phyloP scores from a whole-genome alignment of 2,113 vertebrate genomes.

The Perca schrenkii region DNA sequence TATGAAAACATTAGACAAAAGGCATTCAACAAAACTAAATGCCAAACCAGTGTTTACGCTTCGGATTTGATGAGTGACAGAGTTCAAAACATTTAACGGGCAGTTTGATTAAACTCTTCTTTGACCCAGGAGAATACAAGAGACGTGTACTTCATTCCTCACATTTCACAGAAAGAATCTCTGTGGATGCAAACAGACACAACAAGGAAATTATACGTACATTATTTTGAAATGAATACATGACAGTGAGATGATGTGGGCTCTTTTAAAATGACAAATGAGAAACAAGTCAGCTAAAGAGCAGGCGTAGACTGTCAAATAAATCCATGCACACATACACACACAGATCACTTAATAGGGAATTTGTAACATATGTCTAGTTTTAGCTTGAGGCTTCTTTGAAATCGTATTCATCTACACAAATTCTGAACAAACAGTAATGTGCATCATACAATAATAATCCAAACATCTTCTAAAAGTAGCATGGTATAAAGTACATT shows the following conservation, averaged over 20 bases:
- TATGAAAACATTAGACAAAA: constrained; percentile 9
- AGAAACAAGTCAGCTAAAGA: constrained; percentile 1
- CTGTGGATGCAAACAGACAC: neutral
- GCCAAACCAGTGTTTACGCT: constrained; percentile 28
- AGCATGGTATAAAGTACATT: neutral
- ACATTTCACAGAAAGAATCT: neutral
- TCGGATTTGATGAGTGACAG: neutral
- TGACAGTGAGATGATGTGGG: neutral
- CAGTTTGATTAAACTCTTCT: neutral
- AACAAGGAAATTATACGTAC: neutral
- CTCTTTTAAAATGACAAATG: neutral
- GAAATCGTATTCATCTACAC: neutral
- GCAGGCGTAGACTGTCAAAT: neutral
- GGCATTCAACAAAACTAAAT: neutral
- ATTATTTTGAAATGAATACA: neutral
- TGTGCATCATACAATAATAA: constrained; percentile 1
- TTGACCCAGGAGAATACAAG: constrained; percentile 12
- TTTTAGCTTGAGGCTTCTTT: neutral
- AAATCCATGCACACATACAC: neutral
- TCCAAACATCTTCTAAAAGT: neutral
- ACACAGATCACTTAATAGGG: neutral
- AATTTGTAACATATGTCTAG: neutral
- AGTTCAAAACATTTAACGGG: neutral
- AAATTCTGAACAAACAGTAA: constrained; percentile 12
- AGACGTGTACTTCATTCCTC: neutral